phyloP scores from a whole-genome alignment of 2,888 invertebrate genomes.

The Alcis repandata region DNA sequence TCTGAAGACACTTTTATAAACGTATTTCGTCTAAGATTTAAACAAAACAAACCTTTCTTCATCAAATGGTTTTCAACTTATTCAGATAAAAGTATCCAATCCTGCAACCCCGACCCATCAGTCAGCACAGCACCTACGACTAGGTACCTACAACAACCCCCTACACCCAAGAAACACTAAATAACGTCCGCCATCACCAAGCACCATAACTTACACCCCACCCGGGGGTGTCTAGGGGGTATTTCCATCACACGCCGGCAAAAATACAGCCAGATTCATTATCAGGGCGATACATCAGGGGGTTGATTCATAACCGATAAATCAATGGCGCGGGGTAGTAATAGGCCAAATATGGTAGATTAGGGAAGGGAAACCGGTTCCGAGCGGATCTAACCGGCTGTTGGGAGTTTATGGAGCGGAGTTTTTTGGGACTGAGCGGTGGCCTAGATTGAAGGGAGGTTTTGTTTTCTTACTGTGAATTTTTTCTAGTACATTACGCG shows the following conservation, averaged over 20 bases:
- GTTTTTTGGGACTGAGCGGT: constrained; percentile 27
- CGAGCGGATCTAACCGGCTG: constrained; percentile 24
- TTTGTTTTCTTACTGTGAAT: not conserved
- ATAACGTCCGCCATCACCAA: constrained; percentile 53
- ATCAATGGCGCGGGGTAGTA: constrained; percentile 80
- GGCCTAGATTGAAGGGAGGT: constrained; percentile 20
- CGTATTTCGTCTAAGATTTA: not conserved
- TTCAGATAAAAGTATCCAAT: not conserved
- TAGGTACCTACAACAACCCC: too few species aligned
- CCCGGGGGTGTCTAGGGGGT: constrained; percentile 47
- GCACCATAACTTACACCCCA: constrained; percentile 59
- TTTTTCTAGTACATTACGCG: not conserved
- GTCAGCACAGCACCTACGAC: constrained; percentile 45
- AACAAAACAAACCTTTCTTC: not conserved
- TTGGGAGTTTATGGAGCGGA: constrained; percentile 34
- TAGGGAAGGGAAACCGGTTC: constrained; percentile 40
- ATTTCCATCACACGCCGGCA: constrained; percentile 82
- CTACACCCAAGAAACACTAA: constrained; percentile 50
- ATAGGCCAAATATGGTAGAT: constrained; percentile 81
- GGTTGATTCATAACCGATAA: constrained; percentile 86
- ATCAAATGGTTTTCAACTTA: not conserved
- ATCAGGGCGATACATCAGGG: constrained; percentile 81
- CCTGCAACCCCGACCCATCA: constrained; percentile 46
- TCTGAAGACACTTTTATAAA: not conserved
- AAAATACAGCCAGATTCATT: constrained; percentile 84